These are phyloP conservation scores for Ptilodon capucinus DNA, from an alignment of 2,888 invertebrate species.

Conservation along the genomic window DNA sequence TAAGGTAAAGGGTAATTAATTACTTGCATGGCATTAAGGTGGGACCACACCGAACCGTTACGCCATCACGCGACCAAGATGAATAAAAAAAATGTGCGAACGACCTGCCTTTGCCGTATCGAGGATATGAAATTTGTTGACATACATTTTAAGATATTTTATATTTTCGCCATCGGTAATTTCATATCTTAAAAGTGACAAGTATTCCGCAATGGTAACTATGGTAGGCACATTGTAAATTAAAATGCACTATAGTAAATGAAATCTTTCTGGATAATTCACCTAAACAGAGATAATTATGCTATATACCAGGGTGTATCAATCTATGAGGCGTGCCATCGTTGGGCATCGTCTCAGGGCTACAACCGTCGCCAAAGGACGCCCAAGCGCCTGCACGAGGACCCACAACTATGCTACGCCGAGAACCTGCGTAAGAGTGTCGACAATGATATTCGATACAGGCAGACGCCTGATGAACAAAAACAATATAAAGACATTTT, in stretches of 20 bases:
- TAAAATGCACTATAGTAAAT: neutral
- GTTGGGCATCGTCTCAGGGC: constrained; percentile 57
- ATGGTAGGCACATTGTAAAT: constrained; percentile 23
- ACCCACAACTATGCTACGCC: constrained; percentile 86
- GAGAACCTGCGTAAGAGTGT: constrained; percentile 84
- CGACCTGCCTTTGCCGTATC: constrained; percentile 44
- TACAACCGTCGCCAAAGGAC: constrained; percentile 66
- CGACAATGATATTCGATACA: constrained; percentile 87
- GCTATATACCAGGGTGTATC: constrained; percentile 52
- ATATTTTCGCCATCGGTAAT: constrained; percentile 42
- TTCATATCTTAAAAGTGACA: constrained; percentile 31
- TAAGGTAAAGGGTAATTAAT: constrained; percentile 58
- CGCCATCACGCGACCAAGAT: constrained; percentile 52
- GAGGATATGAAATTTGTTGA: constrained; percentile 47
- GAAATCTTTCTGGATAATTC: neutral
- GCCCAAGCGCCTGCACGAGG: constrained; percentile 83
- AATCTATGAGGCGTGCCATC: constrained; percentile 50
- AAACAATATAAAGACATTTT: constrained; percentile 74
- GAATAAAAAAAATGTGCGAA: constrained; percentile 61
- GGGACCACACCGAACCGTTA: constrained; percentile 32
- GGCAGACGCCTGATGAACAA: constrained; percentile 80
- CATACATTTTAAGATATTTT: constrained; percentile 43
- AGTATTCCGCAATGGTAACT: constrained; percentile 29
- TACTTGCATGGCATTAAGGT: constrained; percentile 35
- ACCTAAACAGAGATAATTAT: neutral